Conservation (phyloP, 2,797 vertebrate genomes). For the Meda fulgida region DNA sequence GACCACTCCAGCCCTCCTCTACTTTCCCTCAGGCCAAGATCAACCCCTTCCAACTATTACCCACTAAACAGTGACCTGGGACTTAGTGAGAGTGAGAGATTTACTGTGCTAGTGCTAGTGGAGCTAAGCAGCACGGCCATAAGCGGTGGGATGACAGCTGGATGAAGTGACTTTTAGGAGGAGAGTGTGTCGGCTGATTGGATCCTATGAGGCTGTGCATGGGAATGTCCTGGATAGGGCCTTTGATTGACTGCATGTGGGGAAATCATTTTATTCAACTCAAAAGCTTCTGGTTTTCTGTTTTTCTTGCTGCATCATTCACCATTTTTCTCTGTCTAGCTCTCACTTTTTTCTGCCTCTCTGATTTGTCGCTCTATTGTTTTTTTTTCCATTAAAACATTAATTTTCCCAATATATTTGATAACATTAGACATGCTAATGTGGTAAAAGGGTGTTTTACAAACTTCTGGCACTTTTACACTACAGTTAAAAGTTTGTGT, state of each 20-base stretch:
- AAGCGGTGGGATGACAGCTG: conserved; percentile 28
- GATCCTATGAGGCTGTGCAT: conserved; percentile 33
- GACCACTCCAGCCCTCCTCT: background rate
- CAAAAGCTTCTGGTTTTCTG: background rate
- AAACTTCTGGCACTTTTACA: background rate
- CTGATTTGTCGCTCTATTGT: background rate
- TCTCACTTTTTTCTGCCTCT: background rate
- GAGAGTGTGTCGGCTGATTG: conserved; percentile 3
- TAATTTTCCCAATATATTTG: background rate
- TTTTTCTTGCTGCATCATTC: background rate
- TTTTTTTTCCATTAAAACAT: background rate
- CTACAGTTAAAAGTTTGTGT: background rate
- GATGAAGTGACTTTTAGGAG: conserved; percentile 22
- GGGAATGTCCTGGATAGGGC: conserved; percentile 39
- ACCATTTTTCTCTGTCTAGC: background rate
- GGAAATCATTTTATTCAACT: conserved; percentile 15
- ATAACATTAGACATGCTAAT: background rate
- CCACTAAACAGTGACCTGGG: conserved; percentile 46
- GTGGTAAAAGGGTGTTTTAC: background rate
- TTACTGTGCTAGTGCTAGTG: conserved; percentile 36
- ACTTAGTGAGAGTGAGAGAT: conserved; percentile 38
- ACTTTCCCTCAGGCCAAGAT: conserved; percentile 38
- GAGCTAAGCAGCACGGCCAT: conserved; percentile 19
- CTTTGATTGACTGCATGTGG: conserved; percentile 12
- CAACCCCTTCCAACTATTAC: conserved; percentile 23